These are phyloP conservation scores for Agriopis leucophaearia DNA, from an alignment of 2,888 invertebrate species.

Conservation along the genomic window DNA sequence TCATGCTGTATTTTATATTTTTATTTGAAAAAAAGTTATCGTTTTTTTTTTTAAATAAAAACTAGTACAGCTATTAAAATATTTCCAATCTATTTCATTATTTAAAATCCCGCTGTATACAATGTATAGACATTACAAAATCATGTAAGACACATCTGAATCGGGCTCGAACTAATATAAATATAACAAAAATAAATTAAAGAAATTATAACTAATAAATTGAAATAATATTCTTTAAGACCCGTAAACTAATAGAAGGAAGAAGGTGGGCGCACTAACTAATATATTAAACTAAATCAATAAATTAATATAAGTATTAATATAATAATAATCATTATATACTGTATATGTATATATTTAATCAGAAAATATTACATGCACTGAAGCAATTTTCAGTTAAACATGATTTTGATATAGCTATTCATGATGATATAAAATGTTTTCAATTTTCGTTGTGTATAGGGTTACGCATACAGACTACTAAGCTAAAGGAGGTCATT, in stretches of 20 bases:
- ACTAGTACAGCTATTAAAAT: too few relatives aligned
- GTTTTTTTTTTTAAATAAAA: too few relatives aligned
- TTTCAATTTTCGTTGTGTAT: neutral
- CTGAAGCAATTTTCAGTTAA: neutral
- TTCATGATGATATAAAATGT: neutral
- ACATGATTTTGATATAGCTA: neutral
- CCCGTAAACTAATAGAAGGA: slow-evolving; percentile 35
- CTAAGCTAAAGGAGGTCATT: too few relatives aligned
- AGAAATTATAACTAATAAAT: slow-evolving; percentile 12
- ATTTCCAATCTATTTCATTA: too few relatives aligned
- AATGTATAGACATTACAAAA: neutral
- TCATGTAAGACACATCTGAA: slow-evolving; percentile 31
- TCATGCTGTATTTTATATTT: too few relatives aligned
- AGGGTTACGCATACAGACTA: too few relatives aligned
- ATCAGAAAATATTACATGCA: neutral
- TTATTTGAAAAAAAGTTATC: too few relatives aligned
- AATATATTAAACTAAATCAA: slow-evolving; percentile 19
- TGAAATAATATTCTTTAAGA: slow-evolving; percentile 27
- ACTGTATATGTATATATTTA: neutral
- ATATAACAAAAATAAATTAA: slow-evolving; percentile 18
- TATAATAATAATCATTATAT: slow-evolving; percentile 1
- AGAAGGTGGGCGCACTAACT: slow-evolving; percentile 27
- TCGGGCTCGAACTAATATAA: slow-evolving; percentile 27
- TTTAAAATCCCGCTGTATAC: too few relatives aligned
- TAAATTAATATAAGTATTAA: slow-evolving; percentile 24